Evolutionary conservation across 2,113 vertebrate species (phyloP).

Genomic region (Mirounga angustirostris): DNA sequence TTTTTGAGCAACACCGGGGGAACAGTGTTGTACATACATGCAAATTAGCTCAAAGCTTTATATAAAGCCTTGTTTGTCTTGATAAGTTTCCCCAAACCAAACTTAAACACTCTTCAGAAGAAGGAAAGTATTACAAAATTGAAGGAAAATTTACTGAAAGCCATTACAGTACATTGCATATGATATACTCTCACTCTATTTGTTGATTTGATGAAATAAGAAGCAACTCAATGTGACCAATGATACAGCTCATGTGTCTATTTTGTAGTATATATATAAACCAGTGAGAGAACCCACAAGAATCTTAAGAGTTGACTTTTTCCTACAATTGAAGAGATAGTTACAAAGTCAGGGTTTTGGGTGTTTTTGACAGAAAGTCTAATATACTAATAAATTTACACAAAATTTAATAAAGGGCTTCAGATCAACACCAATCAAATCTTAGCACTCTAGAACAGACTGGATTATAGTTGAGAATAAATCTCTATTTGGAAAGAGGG

Average conservation of each 20-base stretch:
- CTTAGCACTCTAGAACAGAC: background rate
- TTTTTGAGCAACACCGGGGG: background rate
- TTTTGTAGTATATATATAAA: background rate
- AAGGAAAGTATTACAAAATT: background rate
- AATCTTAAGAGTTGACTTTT: background rate
- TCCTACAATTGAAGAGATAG: background rate
- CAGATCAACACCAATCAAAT: constrained; percentile 29
- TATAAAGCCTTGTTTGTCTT: background rate
- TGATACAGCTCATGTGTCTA: background rate
- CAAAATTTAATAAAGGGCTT: constrained; percentile 12
- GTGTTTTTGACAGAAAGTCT: background rate
- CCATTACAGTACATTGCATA: background rate
- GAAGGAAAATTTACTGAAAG: background rate
- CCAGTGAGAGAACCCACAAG: background rate
- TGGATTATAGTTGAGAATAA: background rate
- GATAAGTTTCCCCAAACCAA: background rate
- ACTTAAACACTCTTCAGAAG: background rate
- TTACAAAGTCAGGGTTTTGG: background rate
- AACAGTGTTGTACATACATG: background rate
- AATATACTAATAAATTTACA: background rate
- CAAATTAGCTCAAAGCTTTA: background rate
- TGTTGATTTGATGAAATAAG: constrained; percentile 42
- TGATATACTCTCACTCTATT: background rate
- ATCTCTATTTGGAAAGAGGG: background rate
- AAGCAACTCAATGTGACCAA: background rate